Percentiles rank a stretch among this genome's conserved stretches.
These are phyloP conservation scores for Monomorium pharaonis DNA, from an alignment of 1,140 invertebrate genomes.

Conservation along the genomic window DNA sequence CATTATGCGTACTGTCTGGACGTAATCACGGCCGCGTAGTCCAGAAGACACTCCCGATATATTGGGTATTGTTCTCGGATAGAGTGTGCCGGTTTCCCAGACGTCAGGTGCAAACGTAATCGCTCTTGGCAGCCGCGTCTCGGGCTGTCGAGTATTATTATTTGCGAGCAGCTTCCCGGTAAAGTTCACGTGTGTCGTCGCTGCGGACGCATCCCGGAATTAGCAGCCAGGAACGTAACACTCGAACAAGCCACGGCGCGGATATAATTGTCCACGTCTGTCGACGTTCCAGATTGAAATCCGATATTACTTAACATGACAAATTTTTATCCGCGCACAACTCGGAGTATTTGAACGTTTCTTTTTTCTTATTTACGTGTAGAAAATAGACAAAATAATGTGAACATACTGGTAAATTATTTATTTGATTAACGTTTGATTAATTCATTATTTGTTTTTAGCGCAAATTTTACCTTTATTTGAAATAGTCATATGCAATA, in stretches of 20 bases:
- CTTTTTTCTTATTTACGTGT: neutral
- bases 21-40: neutral
- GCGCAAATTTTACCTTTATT: too few species aligned
- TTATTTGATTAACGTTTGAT: too few species aligned
- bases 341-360: neutral
- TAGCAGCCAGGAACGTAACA: conserved; percentile 24
- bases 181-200: conserved; percentile 6
- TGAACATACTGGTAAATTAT: too few species aligned
- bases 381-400: too few species aligned
- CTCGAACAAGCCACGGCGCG: neutral
- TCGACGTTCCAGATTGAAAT: conserved; percentile 2
- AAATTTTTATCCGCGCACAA: neutral
- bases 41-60: neutral
- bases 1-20: neutral
- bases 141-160: conserved; percentile 39
- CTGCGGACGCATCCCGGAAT: conserved; percentile 24
- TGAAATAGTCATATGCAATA: too few species aligned
- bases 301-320: neutral
- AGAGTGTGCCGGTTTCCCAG: neutral
- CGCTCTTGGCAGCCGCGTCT: conserved; percentile 30
- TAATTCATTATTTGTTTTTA: too few species aligned
- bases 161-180: conserved; percentile 32
- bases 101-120: conserved; percentile 42
- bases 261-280: neutral
- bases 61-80: conserved; percentile 24